Base-by-base conservation (phyloP, 2,888 invertebrate genomes). In the Drosophila paramelanica region DNA sequence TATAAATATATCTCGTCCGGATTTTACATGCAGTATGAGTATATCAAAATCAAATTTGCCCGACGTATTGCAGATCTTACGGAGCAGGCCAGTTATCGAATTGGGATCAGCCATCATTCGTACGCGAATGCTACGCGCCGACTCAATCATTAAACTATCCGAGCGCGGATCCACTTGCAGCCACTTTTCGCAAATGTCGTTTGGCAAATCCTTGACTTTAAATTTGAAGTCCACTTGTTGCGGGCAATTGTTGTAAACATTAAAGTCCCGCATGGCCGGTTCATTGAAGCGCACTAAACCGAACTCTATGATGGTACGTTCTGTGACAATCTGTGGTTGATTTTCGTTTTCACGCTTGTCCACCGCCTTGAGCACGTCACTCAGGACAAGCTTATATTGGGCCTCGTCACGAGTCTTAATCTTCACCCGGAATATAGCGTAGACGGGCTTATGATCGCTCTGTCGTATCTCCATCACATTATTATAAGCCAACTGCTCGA, bases 391-490 rank as follows among this genome's bases (percentile, higher is more conserved):
- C 81, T 97, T 95, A 90, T 97, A 97, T 84, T 96, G 96, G 49
- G 94, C 94, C 74, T 95, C 95, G 93, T 99, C 97, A 60, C 98
- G 95, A 4, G 98, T 97, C 93, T 96, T 96, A 13, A 98, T 95
- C 87, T 95, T 95, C 0, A 97, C 95, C 62, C 94, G 94, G 92
- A 99, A 99, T 56, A 96, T 92, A 10, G 97, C 96, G 89, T 97
- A 97, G 13, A 99, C 99, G 5, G 99, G 99, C 92, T 99, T 99
- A 91, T 99, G 99, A 93, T 99, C 99, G 91, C 98, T 98, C 67
- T 98, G 96, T 81, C 95, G 95, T 38, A 98, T 93, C 73, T 95
- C 93, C 90, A 96, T 96, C 91, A 98, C 97, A 92, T 97, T 97
- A 88, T 96, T 94, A 91, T 99, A 98, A 0, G 93, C 93, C 25